Conservation (phyloP, 2,888 invertebrate species). For the Aethes cnicana region DNA sequence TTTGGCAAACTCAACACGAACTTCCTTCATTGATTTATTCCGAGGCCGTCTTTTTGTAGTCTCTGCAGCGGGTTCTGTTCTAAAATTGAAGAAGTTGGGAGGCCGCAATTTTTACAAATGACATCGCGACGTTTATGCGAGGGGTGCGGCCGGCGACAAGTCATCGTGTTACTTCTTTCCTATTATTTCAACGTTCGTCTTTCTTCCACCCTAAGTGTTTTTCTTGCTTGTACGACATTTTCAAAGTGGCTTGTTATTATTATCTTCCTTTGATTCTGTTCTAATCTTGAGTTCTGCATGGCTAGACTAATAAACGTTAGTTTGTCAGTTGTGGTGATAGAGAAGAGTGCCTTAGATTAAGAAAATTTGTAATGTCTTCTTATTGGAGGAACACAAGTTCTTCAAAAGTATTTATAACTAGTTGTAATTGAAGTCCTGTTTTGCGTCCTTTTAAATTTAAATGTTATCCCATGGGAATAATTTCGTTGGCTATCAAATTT, state of each 20-base stretch:
- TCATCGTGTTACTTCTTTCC: conserved; percentile 81
- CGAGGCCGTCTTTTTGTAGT: conserved; percentile 29
- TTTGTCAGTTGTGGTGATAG: too few relatives aligned
- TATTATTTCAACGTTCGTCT: conserved; percentile 71
- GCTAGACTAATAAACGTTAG: too few relatives aligned
- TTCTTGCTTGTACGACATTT: conserved; percentile 50
- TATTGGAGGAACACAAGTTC: too few relatives aligned
- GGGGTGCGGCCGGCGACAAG: conserved; percentile 76
- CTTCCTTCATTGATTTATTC: conserved; percentile 29
- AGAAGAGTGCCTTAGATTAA: too few relatives aligned
- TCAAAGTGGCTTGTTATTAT: conserved; percentile 50
- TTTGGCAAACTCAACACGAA: conserved; percentile 17
- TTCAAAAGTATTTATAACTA: too few relatives aligned
- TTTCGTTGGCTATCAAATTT: too few relatives aligned
- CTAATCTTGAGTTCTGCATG: neutral
- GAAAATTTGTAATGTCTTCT: too few relatives aligned
- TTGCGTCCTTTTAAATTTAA: too few relatives aligned
- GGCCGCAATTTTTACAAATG: conserved; percentile 82
- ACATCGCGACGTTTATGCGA: conserved; percentile 80
- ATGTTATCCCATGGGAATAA: too few relatives aligned
- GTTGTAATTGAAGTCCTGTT: too few relatives aligned
- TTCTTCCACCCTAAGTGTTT: conserved; percentile 58
- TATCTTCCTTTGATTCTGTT: conserved; percentile 25
- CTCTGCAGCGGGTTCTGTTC: conserved; percentile 54
- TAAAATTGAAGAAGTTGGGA: conserved; percentile 75